phyloP scores from a whole-genome alignment of 2,888 invertebrate genomes.

The Willowsia nigromaculata region DNA sequence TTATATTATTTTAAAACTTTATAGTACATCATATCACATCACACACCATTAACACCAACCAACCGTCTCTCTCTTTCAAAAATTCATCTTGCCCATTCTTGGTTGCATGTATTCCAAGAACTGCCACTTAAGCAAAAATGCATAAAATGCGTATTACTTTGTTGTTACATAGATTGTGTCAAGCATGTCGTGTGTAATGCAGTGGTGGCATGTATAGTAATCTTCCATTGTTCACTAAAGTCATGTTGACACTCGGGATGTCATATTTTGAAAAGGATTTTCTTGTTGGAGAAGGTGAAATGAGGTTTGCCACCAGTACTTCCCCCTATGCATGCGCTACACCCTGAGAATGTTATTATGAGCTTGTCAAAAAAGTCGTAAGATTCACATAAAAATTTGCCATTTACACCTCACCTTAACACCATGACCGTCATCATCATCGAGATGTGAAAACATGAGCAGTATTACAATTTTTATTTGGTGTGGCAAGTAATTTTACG shows the following conservation, averaged over 20 bases:
- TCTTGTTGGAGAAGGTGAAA: conserved; percentile 3
- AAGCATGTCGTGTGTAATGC: conserved; percentile 46
- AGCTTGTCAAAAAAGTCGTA: background rate
- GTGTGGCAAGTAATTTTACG: conserved; percentile 39
- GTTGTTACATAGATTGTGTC: background rate
- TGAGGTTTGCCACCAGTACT: conserved; percentile 19
- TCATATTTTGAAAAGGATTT: conserved; percentile 50
- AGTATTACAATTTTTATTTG: conserved; percentile 44
- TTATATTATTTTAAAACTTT: background rate
- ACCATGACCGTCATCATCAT: conserved; percentile 8
- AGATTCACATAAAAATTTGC: conserved; percentile 44
- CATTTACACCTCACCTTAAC: conserved; percentile 55
- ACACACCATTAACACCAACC: conserved; percentile 55
- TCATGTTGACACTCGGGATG: conserved; percentile 61
- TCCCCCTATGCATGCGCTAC: background rate
- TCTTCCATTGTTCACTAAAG: conserved; percentile 35
- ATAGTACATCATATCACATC: conserved; percentile 36
- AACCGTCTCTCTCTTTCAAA: background rate
- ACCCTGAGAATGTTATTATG: background rate
- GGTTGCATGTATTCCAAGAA: conserved; percentile 17
- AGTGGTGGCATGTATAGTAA: background rate
- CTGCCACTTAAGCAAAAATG: conserved; percentile 23
- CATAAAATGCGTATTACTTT: background rate
- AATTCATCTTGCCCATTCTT: background rate
- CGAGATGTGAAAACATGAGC: background rate